Conservation (phyloP, 2,797 vertebrate species). For the Champsocephalus gunnari region DNA sequence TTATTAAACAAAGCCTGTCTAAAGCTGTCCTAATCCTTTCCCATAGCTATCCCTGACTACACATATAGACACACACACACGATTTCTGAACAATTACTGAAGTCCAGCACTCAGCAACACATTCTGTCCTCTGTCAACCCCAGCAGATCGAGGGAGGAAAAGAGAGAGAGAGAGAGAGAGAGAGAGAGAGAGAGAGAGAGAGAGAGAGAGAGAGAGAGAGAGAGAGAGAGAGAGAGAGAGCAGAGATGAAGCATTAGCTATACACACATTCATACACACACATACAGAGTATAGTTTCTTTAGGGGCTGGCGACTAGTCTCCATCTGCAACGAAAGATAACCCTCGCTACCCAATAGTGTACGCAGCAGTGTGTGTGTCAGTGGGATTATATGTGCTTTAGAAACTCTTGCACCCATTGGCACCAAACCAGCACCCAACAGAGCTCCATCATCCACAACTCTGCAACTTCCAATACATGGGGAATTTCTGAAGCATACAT, state of each 20-base stretch:
- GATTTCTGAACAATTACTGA: conserved; percentile 74
- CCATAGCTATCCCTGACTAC: conserved; percentile 78
- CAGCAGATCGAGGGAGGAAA: conserved; percentile 28
- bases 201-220: background rate
- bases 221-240: background rate
- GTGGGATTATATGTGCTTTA: conserved; percentile 43
- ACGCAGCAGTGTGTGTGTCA: conserved; percentile 11
- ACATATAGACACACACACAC: conserved; percentile 54
- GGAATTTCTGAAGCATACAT: background rate
- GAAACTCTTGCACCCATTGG: conserved; percentile 12
- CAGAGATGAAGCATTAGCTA: conserved; percentile 18
- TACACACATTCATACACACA: conserved; percentile 27
- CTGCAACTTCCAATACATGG: conserved; percentile 9
- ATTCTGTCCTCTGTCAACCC: conserved; percentile 71
- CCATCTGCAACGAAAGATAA: conserved; percentile 76
- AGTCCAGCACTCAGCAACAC: conserved; percentile 71
- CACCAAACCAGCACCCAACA: conserved; percentile 26
- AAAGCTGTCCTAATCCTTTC: conserved; percentile 86
- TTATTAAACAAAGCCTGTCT: conserved; percentile 86
- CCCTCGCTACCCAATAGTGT: conserved; percentile 29
- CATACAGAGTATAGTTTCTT: conserved; percentile 32
- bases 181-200: background rate
- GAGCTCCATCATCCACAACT: conserved; percentile 12
- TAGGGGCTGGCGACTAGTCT: conserved; percentile 36
- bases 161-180: background rate